Percentiles rank a stretch among this genome's conserved stretches.
phyloP scores from a whole-genome alignment of 2,113 vertebrate genomes.

The Myocastor coypus region DNA sequence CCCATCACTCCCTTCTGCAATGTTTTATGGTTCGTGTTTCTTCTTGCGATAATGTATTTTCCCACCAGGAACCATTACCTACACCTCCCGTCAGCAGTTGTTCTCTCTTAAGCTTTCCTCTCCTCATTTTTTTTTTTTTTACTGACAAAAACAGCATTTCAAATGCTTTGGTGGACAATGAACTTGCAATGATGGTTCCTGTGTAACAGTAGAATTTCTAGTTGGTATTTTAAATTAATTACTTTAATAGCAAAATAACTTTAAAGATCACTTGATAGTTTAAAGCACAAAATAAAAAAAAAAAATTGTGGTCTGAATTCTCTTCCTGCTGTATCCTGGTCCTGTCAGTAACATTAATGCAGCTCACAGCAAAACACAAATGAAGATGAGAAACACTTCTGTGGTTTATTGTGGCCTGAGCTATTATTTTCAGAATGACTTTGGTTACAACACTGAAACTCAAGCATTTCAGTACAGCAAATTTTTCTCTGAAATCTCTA shows the following conservation, averaged over 20 bases:
- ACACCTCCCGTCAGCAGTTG: slow-evolving; percentile 7
- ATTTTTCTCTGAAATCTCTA: slow-evolving; percentile 1
- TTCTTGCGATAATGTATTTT: slow-evolving; percentile 75
- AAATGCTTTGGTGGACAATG: slow-evolving; percentile 72
- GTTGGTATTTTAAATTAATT: slow-evolving; percentile 79
- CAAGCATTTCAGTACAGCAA: not conserved
- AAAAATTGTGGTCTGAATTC: slow-evolving; percentile 42
- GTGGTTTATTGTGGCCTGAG: not conserved
- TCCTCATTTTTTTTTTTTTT: slow-evolving; percentile 56
- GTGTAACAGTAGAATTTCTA: slow-evolving; percentile 58
- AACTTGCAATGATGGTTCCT: slow-evolving; percentile 70
- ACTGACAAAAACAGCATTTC: slow-evolving; percentile 45
- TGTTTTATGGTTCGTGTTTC: slow-evolving; percentile 70
- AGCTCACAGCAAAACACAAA: slow-evolving; percentile 8
- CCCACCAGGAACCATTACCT: slow-evolving; percentile 73
- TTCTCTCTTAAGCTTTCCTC: slow-evolving; percentile 68
- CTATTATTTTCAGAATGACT: not conserved
- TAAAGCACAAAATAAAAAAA: slow-evolving; percentile 65
- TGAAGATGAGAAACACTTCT: slow-evolving; percentile 12
- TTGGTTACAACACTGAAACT: not conserved
- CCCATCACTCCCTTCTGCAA: slow-evolving; percentile 59
- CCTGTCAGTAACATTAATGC: not conserved
- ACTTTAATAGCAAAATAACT: slow-evolving; percentile 73
- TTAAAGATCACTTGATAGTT: slow-evolving; percentile 68
- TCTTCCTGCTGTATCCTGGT: not conserved